Base-by-base conservation (phyloP, 2,113 vertebrate genomes). In the Psilopogon haemacephalus region DNA sequence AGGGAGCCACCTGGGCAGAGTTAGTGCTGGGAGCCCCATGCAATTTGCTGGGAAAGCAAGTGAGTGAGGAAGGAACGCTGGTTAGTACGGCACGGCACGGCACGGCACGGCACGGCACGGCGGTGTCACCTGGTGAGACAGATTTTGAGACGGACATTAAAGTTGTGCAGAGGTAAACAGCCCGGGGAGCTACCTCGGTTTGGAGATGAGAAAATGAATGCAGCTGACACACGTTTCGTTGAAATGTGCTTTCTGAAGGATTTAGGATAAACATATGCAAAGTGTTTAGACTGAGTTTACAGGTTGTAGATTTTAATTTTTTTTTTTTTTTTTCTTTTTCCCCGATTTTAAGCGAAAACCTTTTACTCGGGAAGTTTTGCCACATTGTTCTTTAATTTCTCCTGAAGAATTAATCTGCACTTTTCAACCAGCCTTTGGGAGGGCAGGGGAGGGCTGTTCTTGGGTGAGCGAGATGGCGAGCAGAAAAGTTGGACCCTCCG, bases 71-170 rank as follows among this genome's bases (percentile, higher is more conserved):
- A 92, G 83, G 96, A 95, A 74, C 73, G 30, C n/a, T 17, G 52
- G 93, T 96, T 94, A 96, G 96, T 79, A 74, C 59, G 21, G 67
- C 4, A 89, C 40, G 2, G 89, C 64, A 95, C 76, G 42, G 42
- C 42, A 44, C n/a, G n/a, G n/a, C n/a, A 74, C 59, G 21, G 67
- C 4, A 89, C 40, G 2, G 89, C 64, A 95, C 76, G 42, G 42
- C 42, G 18, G n/a, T n/a, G n/a, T n/a, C n/a, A 96, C 79, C 84
- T 85, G 70, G 77, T 8, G 27, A 88, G 92, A 95, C 91, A n/a
- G 71, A 83, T 62, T 94, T 42, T 83, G 62, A 80, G 93, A 95
- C 95, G 95, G 33, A 95, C 88, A 93, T 69, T 92, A 94, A 91
- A 93, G 84, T 1, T 86, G 92, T 67, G 88, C 89, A 92, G 78